Percentiles rank a stretch among this genome's conserved stretches.
Evolutionary conservation across 1,140 invertebrate genomes (phyloP).

Genomic region (Atta cephalotes): DNA sequence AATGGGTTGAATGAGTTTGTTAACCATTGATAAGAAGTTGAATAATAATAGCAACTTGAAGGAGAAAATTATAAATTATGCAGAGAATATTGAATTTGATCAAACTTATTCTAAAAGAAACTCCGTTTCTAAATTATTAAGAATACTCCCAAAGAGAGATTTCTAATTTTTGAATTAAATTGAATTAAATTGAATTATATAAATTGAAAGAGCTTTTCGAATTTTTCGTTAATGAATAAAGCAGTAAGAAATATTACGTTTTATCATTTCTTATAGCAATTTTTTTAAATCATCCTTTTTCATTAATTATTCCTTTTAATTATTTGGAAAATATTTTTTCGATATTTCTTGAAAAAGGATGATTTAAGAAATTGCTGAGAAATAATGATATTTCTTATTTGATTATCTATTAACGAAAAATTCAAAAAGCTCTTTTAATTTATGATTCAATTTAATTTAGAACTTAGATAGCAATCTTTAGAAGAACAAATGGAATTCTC

Average conservation of each 20-base stretch:
- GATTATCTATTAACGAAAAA: not conserved
- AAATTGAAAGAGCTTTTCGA: not conserved
- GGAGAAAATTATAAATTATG: not conserved
- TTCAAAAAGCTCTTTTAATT: not conserved
- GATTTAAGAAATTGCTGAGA: slow-evolving; percentile 6
- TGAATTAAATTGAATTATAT: not conserved
- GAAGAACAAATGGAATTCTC: not conserved
- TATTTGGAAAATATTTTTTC: not conserved
- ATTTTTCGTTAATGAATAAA: not conserved
- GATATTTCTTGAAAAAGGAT: not conserved
- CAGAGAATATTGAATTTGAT: not conserved
- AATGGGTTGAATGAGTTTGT: not conserved
- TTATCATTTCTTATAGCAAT: not conserved
- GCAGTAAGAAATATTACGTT: not conserved
- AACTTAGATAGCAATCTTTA: no score
- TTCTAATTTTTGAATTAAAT: no score
- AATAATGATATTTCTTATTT: not conserved
- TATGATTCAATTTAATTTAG: not conserved
- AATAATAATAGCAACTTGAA: not conserved
- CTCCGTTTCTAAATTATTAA: not conserved
- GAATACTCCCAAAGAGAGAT: not conserved
- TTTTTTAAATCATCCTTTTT: slow-evolving; percentile 3
- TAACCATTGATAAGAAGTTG: not conserved
- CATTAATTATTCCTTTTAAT: no score
- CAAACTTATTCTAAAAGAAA: not conserved